Conservation (phyloP, 2,888 invertebrate species). For the Portevinia maculata region DNA sequence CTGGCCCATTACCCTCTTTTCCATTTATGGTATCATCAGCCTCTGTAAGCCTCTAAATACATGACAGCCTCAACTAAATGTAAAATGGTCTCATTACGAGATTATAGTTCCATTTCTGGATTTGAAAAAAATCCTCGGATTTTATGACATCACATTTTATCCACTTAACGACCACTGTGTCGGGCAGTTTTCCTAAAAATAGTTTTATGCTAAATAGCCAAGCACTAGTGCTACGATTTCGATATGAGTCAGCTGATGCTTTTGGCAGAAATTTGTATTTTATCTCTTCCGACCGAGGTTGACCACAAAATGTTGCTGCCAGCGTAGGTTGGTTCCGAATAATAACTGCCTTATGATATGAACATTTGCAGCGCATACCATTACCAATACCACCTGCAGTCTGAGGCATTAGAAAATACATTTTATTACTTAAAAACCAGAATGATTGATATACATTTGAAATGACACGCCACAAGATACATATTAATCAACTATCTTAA, state of each 20-base stretch:
- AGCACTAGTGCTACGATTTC: background rate
- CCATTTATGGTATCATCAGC: background rate
- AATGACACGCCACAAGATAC: slow-evolving; percentile 42
- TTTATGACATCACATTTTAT: too few relatives aligned
- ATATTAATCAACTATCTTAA: slow-evolving; percentile 44
- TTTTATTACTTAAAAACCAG: slow-evolving; percentile 7
- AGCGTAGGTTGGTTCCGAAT: slow-evolving; percentile 43
- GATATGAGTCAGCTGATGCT: slow-evolving; percentile 43
- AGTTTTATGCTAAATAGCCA: background rate
- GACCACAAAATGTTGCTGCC: slow-evolving; percentile 40
- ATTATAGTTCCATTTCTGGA: background rate
- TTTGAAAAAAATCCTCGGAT: too few relatives aligned
- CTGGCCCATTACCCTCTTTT: too few relatives aligned
- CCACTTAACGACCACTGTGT: slow-evolving; percentile 1
- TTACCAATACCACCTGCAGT: slow-evolving; percentile 48
- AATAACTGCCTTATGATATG: slow-evolving; percentile 28
- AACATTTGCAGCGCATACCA: slow-evolving; percentile 18
- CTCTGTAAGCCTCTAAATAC: background rate
- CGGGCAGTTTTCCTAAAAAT: slow-evolving; percentile 3
- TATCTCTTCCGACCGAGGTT: slow-evolving; percentile 50
- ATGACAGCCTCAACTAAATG: background rate
- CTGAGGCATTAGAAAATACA: background rate
- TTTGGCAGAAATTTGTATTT: slow-evolving; percentile 22
- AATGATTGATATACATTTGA: slow-evolving; percentile 40
- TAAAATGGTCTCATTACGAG: background rate